Evolutionary conservation across 2,888 invertebrate species (phyloP), one percentile per base, ranked within the genome.

Genomic region (Ochlodes sylvanus): DNA sequence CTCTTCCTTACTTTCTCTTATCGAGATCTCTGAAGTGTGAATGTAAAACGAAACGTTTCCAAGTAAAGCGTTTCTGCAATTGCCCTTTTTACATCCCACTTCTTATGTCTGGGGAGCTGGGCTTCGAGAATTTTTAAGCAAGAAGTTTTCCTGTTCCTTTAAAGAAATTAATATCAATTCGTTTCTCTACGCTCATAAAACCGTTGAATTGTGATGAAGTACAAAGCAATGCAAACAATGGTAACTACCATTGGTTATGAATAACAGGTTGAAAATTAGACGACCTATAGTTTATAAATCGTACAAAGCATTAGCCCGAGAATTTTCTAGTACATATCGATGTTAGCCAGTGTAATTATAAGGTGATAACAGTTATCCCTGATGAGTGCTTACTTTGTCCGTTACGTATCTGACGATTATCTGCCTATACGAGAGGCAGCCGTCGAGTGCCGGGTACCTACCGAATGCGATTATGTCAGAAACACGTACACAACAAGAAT

Each of bases 401-500:
- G 80, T 78, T 78, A 77, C 74, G 77, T 79, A 81, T 78, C 79
- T 81, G 79, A 72, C 55, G 58, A 47, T 68, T 57, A 64, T 50
- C 63, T 47, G 21, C 57, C 47, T 50, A 56, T 42, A 12, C 47
- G 56, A 47, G 17, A 42, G 27, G 27, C 54, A 27, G 17, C 27
- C 54, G n/a, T 15, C 50, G 44, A 21, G 52, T 32, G 42, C 41
- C 14, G 21, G 38, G 27, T 44, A 66, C 66, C 66, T 44, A 63
- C 81, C 79, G 81, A 83, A 85, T 83, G 84, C 83, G 83, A 88
- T 90, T 88, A 88, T 82, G 83, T 82, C 82, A 82, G 87, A 79
- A 83, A 83, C 89, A 90, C 89, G 88, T 89, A 86, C 85, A 80
- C 78, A 76, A 82, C 83, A 85, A 85, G 87, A 89, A 90, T 90